These are phyloP conservation scores for Hermodice carunculata DNA, from an alignment of 2,888 invertebrate species.

Conservation along the genomic window DNA sequence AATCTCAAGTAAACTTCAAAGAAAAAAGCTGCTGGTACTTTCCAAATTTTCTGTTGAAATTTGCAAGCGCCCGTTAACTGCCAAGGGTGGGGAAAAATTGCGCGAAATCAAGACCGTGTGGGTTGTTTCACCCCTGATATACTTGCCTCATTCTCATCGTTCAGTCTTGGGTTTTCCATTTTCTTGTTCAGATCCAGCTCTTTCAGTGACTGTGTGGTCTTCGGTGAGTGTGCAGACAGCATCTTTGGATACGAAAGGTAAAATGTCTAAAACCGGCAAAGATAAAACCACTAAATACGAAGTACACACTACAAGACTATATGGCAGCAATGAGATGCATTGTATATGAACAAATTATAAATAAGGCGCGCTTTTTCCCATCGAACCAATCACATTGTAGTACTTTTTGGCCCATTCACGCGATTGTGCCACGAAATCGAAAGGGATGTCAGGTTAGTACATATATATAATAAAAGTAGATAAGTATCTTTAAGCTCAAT, in stretches of 20 bases:
- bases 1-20: not conserved
- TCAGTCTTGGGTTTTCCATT: slow-evolving; percentile 45
- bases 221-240: slow-evolving; percentile 41
- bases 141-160: slow-evolving; percentile 59
- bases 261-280: not conserved
- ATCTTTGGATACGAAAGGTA: slow-evolving; percentile 32
- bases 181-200: slow-evolving; percentile 44
- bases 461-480: too few species aligned
- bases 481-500: too few species aligned
- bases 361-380: slow-evolving; percentile 13
- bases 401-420: not conserved
- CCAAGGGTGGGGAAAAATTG: too few species aligned
- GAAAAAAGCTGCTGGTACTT: not conserved
- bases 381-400: slow-evolving; percentile 3
- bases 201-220: slow-evolving; percentile 23
- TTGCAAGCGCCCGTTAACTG: too few species aligned
- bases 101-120: too few species aligned
- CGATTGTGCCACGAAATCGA: too few species aligned
- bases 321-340: not conserved
- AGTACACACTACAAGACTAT: not conserved
- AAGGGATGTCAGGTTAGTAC: too few species aligned
- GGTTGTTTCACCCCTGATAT: not conserved
- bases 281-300: not conserved
- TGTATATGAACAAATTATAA: not conserved
- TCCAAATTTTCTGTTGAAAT: too few species aligned